Conservation (phyloP, 2,113 vertebrate genomes). For the Gnathonemus longibarbis region DNA sequence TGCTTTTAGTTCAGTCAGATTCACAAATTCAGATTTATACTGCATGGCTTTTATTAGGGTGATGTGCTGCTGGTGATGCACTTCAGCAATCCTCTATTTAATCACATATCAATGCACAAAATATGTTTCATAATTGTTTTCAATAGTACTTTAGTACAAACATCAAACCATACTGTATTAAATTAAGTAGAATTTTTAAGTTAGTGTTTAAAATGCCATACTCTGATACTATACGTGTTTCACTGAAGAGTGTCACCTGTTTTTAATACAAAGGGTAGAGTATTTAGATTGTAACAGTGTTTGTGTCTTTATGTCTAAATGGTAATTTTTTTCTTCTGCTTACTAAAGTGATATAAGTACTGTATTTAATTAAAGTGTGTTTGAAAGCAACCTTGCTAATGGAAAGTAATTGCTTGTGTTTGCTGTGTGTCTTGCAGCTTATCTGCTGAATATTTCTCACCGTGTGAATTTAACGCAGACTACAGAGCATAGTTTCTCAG, state of each 20-base stretch:
- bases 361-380: not conserved
- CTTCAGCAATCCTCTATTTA: not conserved
- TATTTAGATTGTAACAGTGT: not conserved
- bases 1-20: not conserved
- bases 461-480: not conserved
- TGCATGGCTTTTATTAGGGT: not conserved
- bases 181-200: not conserved
- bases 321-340: not conserved
- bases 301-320: not conserved
- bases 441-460: not conserved
- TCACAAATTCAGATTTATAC: not conserved
- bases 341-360: not conserved
- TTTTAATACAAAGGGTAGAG: not conserved
- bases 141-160: not conserved
- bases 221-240: not conserved
- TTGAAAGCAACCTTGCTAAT: not conserved
- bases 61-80: not conserved
- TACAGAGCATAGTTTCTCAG: not conserved
- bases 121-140: not conserved
- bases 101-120: not conserved
- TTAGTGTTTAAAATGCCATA: not conserved
- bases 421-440: not conserved
- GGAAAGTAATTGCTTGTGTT: not conserved
- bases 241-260: not conserved
- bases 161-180: not conserved